Base-by-base conservation (phyloP, 2,888 invertebrate genomes). In the Tetrapedia diversipes region DNA sequence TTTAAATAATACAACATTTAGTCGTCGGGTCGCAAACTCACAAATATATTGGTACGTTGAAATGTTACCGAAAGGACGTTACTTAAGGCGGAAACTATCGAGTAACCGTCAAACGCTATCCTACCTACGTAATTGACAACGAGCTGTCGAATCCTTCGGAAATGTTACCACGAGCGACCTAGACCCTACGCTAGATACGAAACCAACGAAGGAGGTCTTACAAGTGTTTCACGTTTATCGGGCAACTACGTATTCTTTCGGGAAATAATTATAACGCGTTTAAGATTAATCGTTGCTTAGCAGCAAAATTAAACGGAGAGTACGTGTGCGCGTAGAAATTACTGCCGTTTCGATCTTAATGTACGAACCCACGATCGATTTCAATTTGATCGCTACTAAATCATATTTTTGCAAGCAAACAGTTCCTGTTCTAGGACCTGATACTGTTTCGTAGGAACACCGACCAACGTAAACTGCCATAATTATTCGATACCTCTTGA, bases 401-500 rank as follows among this genome's bases (percentile, higher is more conserved):
- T 14, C 24, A 11, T 27, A 43, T 60, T 68, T 59, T 49, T 27
- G 39, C 47, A 29, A 54, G 22, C 53, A 59, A 60, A 67, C 45
- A 51, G 43, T 47, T 54, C 41, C 51, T 16, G 37, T 29, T n/a
- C 51, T 10, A 47, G 4, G 67, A 74, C 16, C 39, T 37, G 59
- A 37, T 47, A 47, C 47, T 67, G 79, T 79, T 77, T 71, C 78
- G 16, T 22, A 29, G 66, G 24, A 69, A 65, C 54, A 51, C 68
- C 70, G 60, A 63, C 68, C 43, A 54, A 43, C 59, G 60, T 79
- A 83, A 82, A 84, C 81, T 81, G 56, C 85, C 73, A 74, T 79
- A 85, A 83, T 84, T 82, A 84, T 78, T 83, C 85, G 73, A 63
- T 84, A 72, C 81, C 79, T 77, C 82, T 82, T 83, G 84, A 82